A percentile compares a stretch with the other conserved stretches of the same genome.
Evolutionary conservation across 2,888 invertebrate genomes (phyloP).

Genomic region (Beris morrisii): DNA sequence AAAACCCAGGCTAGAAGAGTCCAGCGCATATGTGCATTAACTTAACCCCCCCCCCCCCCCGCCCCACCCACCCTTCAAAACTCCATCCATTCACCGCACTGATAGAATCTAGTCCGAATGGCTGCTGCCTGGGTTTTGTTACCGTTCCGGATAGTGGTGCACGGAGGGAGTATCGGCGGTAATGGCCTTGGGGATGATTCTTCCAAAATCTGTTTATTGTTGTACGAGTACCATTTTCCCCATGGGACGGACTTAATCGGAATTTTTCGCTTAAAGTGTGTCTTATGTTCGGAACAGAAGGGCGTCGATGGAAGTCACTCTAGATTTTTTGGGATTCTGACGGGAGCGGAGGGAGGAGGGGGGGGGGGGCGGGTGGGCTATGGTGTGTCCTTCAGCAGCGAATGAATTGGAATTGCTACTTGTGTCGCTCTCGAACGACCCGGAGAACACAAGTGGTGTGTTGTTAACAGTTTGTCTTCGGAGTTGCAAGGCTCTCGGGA

Average conservation of each 20-base stretch:
- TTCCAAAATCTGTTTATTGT: constrained; percentile 9
- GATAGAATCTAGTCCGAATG: no score
- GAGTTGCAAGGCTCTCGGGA: constrained; percentile 10
- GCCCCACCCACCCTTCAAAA: no score
- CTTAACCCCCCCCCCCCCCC: no score
- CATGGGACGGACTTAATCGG: constrained; percentile 23
- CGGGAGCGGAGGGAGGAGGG: background rate
- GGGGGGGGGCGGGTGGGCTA: background rate
- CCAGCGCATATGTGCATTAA: no score
- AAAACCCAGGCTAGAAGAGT: no score
- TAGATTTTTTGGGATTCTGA: background rate
- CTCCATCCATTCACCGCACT: no score
- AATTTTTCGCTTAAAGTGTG: constrained; percentile 20
- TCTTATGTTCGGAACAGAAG: background rate
- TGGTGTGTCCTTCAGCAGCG: background rate
- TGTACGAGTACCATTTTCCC: constrained; percentile 3
- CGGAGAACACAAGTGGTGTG: background rate
- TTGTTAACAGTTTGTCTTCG: constrained; percentile 18
- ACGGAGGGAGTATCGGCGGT: background rate
- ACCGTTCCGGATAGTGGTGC: no score
- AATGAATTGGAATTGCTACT: constrained; percentile 26
- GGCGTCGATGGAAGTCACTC: background rate
- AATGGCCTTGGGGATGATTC: constrained; percentile 2
- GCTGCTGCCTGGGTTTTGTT: no score
- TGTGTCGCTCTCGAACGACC: no score